Conservation (phyloP, 2,113 vertebrate species). For the Muntiacus reevesi region DNA sequence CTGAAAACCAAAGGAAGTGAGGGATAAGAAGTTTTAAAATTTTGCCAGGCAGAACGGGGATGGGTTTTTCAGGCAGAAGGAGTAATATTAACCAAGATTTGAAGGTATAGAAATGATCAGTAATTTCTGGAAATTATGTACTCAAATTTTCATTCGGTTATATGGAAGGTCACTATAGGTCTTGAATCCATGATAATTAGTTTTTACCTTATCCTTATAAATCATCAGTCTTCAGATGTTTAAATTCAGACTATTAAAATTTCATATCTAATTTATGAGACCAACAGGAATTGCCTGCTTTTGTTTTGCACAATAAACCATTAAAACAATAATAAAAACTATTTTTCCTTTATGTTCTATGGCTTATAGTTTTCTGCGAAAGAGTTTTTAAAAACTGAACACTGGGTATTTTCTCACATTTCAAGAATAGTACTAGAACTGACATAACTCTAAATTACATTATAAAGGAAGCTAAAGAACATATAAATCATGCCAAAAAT, state of each 20-base stretch:
- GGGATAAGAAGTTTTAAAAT: neutral
- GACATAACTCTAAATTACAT: slow-evolving; percentile 63
- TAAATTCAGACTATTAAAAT: neutral
- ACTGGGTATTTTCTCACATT: slow-evolving; percentile 44
- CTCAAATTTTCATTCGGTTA: neutral
- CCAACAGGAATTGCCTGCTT: neutral
- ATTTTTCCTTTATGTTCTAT: neutral
- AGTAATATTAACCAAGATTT: neutral
- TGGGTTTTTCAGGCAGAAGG: neutral
- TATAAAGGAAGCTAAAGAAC: slow-evolving; percentile 71
- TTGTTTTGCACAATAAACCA: neutral
- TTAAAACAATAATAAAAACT: neutral
- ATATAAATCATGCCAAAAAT: slow-evolving; percentile 78
- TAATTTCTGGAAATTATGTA: neutral
- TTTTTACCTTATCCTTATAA: neutral
- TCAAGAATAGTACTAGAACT: slow-evolving; percentile 41
- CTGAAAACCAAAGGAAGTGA: neutral
- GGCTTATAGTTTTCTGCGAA: slow-evolving; percentile 14
- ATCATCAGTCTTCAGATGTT: neutral
- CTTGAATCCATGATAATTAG: neutral
- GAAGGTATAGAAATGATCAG: neutral
- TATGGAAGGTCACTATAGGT: neutral
- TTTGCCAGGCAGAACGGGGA: neutral
- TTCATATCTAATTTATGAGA: neutral
- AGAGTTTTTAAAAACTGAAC: neutral